phyloP scores from a whole-genome alignment of 1,140 invertebrate species.

The Lasaia peninsularis region DNA sequence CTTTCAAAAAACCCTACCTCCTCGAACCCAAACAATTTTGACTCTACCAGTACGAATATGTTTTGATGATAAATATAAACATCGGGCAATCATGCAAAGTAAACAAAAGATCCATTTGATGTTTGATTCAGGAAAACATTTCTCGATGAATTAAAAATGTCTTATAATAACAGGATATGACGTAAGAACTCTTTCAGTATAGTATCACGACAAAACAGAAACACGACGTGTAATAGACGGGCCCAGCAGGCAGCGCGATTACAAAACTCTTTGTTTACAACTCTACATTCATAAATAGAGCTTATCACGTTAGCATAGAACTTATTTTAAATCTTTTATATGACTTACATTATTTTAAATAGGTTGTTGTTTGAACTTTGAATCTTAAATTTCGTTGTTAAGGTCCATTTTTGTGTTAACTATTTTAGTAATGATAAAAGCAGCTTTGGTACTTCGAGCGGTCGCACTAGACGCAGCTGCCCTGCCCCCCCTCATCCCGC shows the following conservation, averaged over 20 bases:
- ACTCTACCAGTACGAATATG: too few relatives aligned
- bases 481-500: conserved; percentile 39
- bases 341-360: neutral
- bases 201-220: conserved; percentile 24
- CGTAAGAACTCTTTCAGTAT: conserved; percentile 27
- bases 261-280: conserved; percentile 39
- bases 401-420: conserved; percentile 24
- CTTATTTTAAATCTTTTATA: neutral
- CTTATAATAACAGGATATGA: conserved; percentile 25
- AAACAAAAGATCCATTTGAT: neutral
- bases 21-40: too few relatives aligned
- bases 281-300: conserved; percentile 18
- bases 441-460: conserved; percentile 60
- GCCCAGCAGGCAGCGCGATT: conserved; percentile 33
- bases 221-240: conserved; percentile 21
- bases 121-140: conserved; percentile 8
- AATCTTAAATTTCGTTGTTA: conserved; percentile 8
- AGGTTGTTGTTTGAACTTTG: conserved; percentile 18
- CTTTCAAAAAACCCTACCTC: too few relatives aligned
- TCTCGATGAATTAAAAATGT: conserved; percentile 5
- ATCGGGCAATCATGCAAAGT: neutral
- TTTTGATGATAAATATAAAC: too few relatives aligned
- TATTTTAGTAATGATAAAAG: conserved; percentile 40
- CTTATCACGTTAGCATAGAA: conserved; percentile 13
- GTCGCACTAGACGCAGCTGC: conserved; percentile 69